Evolutionary conservation across 2,888 invertebrate species (phyloP), one percentile per base, ranked within the genome.

Genomic region (Drosophila neoperkinsi): DNA sequence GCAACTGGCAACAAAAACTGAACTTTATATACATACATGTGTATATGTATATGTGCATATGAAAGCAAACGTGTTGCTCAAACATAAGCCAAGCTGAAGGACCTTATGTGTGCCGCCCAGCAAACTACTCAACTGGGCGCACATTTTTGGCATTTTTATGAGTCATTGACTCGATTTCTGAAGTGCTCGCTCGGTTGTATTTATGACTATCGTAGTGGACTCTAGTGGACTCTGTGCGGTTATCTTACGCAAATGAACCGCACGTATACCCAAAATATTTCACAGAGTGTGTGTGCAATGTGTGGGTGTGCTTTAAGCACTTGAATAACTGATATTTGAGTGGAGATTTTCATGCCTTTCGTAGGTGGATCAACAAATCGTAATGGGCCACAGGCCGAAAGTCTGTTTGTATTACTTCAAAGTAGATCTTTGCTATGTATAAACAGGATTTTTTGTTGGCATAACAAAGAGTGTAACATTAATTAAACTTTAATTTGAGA

Each of bases 121-220:
- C 63, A 65, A 63, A 66, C 55, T 62, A 66, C 82, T 59, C 76
- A 84, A 67, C 57, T 85, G 83, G 68, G 82, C 77, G 84, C 81
- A 90, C 84, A 85, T 85, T 88, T 90, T 90, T 88, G 85, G 85
- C 85, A 85, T 85, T 85, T 85, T 85, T 85, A 85, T 90, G 90
- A 85, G 81, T 90, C 90, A 85, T 85, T 85, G 90, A 85, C 81
- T 90, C 90, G 90, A 85, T 88, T 90, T 88, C 84, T 81, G 81
- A 73, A 90, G 88, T 85, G 86, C 69, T 55, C 53, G 75, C 41
- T 46, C 31, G 60, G 60, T 61, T 71, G 70, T 78, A 77, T 71
- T 62, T 74, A 71, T 53, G 71, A 79, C 67, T 53, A 49, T 51
- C 65, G 33, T 57, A 57, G 79, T 65, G 67, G 61, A 77, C 77